Evolutionary conservation across 1,140 invertebrate genomes (phyloP).

Genomic region (Heliconius eleuchia): DNA sequence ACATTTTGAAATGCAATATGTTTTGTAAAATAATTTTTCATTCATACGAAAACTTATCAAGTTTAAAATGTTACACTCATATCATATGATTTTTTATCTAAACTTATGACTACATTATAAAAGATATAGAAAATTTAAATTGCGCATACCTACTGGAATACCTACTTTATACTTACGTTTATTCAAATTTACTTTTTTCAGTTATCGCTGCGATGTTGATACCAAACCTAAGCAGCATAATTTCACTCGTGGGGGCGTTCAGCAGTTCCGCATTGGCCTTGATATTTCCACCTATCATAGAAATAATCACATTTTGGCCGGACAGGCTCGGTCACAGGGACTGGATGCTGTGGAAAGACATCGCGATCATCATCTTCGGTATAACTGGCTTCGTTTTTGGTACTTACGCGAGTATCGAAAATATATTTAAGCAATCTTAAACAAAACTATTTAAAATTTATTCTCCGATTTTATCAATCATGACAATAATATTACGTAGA

Average conservation of each 20-base stretch:
- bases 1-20: too few species aligned
- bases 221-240: conserved; percentile 93
- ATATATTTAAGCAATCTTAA: conserved; percentile 61
- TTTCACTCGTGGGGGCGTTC: conserved; percentile 94
- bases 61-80: too few species aligned
- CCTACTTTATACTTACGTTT: neutral
- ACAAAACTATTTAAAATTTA: neutral
- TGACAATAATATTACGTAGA: conserved; percentile 44
- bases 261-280: conserved; percentile 94
- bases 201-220: conserved; percentile 92
- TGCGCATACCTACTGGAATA: neutral
- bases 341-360: conserved; percentile 87
- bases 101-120: too few species aligned
- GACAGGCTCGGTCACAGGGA: conserved; percentile 83
- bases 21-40: too few species aligned
- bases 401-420: conserved; percentile 88
- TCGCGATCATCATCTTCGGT: conserved; percentile 87
- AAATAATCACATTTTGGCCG: conserved; percentile 91
- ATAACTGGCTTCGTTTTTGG: conserved; percentile 89
- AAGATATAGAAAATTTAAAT: neutral
- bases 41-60: too few species aligned
- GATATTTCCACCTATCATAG: conserved; percentile 95
- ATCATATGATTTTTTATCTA: too few species aligned
- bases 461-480: conserved; percentile 29
- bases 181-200: conserved; percentile 65